Base-by-base conservation (phyloP, 2,888 invertebrate species). In the Odontothrips loti region DNA sequence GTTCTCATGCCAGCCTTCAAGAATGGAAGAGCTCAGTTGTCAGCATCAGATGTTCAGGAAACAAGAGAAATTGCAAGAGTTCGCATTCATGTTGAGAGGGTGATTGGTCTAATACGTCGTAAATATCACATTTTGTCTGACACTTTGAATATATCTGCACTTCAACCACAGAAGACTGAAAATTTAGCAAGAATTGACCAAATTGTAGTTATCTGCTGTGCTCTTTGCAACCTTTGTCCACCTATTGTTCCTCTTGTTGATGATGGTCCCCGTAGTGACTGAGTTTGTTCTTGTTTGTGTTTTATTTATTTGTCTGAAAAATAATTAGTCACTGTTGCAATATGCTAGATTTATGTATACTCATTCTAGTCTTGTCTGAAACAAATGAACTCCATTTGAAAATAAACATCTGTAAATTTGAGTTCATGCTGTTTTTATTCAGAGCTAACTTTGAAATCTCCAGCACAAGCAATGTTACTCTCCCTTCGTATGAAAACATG, bases 1-100 rank as follows among this genome's bases (percentile, higher is more conserved):
- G 81, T 85, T 27, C 84, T 84, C 82, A 83, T 83, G 20, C 83
- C 83, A 27, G 83, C 83, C 8, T 84, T 84, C 82, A 83, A 83
- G 4, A 84, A 82, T 79, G 84, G 83, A n/a, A 82, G 83, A 81
- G 81, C 81, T 47, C 84, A 84, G 75, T 80, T 84, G 78, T 82
- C 83, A 81, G 82, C 81, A 20, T 12, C 82, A 23, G 84, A 83
- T 58, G 20, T 84, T 29, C 84, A 83, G 79, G 78, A 79, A 51
- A 83, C 84, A 4, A 81, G 83, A 80, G 34, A 47, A 23, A 82
- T 84, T 63, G 84, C 84, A 11, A 81, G 83, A 82, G 84, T 84
- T 11, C 79, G 84, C 68, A 83, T 84, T 47, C 82, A 83, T 81
- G 82, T 83, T 2, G 83, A 83, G 80, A 81, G 83, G 48, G 23